Evolutionary conservation across 2,888 invertebrate genomes (phyloP).

Genomic region (Plebejus anna): DNA sequence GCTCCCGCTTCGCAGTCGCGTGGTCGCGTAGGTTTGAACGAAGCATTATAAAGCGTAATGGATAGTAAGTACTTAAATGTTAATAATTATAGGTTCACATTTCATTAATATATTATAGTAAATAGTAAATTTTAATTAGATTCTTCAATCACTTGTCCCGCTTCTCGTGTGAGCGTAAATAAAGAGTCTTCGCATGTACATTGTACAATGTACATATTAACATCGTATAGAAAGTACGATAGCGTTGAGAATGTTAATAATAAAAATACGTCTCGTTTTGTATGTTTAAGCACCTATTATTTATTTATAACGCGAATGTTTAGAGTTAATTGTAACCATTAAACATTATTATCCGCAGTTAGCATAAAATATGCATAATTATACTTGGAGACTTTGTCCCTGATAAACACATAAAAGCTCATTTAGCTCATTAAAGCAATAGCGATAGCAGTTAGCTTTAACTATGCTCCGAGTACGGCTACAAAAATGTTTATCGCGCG

Average conservation of each 20-base stretch:
- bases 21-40: too few species aligned
- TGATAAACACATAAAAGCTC: slow-evolving; percentile 20
- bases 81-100: background rate
- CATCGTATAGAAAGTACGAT: background rate
- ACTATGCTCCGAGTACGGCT: background rate
- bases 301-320: slow-evolving; percentile 15
- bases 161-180: slow-evolving; percentile 1
- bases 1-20: too few species aligned
- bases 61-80: too few species aligned
- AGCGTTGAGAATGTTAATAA: background rate
- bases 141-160: background rate
- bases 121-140: background rate
- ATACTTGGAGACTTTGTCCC: slow-evolving; percentile 4
- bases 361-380: slow-evolving; percentile 19
- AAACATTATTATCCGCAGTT: slow-evolving; percentile 19
- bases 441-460: slow-evolving; percentile 21
- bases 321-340: slow-evolving; percentile 4
- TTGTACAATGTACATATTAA: background rate
- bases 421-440: slow-evolving; percentile 13
- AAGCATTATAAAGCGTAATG: too few species aligned
- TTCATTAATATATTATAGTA: background rate
- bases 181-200: background rate
- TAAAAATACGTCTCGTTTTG: background rate
- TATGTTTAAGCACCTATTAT: slow-evolving; percentile 4
- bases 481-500: slow-evolving; percentile 11